These are phyloP conservation scores for Salminus brasiliensis DNA, from an alignment of 2,113 vertebrate genomes.

Conservation along the genomic window DNA sequence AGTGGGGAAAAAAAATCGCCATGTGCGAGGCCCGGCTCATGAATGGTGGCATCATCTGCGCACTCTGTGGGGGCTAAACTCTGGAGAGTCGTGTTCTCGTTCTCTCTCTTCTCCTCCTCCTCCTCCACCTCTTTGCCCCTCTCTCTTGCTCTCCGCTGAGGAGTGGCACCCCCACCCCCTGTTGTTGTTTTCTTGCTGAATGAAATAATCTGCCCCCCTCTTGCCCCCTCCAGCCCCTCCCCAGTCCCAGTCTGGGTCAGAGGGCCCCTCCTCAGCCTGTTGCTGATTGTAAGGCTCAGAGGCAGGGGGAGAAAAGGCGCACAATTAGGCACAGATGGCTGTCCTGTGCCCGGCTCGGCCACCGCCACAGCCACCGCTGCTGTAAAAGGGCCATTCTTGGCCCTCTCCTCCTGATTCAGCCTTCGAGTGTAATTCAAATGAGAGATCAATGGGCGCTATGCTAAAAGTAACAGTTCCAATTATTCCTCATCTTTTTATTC, in stretches of 20 bases:
- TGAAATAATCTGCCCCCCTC: conserved; percentile 80
- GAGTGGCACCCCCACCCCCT: conserved; percentile 65
- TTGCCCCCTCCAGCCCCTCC: conserved; percentile 64
- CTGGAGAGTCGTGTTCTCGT: conserved; percentile 43
- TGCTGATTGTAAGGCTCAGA: conserved; percentile 79
- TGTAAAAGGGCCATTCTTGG: conserved; percentile 42
- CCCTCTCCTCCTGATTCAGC: conserved; percentile 34
- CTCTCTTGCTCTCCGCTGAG: conserved; percentile 52
- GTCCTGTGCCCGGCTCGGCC: conserved; percentile 60
- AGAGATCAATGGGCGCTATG: conserved; percentile 45
- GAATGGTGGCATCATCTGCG: conserved; percentile 50
- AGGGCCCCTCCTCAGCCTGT: conserved; percentile 79
- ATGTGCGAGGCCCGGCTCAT: background rate
- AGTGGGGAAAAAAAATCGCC: background rate
- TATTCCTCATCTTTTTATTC: conserved; percentile 37
- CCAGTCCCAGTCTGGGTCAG: conserved; percentile 79
- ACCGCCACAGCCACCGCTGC: conserved; percentile 6
- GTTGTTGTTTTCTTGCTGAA: conserved; percentile 83
- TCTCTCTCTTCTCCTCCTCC: conserved; percentile 6
- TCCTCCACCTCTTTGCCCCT: conserved; percentile 14
- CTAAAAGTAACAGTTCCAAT: conserved; percentile 47
- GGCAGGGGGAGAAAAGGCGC: conserved; percentile 70
- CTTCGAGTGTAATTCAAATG: conserved; percentile 50
- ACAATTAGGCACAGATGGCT: conserved; percentile 84
- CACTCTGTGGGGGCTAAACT: conserved; percentile 41